Conservation (phyloP, 2,797 vertebrate species). For the Notolepis coatsorum region DNA sequence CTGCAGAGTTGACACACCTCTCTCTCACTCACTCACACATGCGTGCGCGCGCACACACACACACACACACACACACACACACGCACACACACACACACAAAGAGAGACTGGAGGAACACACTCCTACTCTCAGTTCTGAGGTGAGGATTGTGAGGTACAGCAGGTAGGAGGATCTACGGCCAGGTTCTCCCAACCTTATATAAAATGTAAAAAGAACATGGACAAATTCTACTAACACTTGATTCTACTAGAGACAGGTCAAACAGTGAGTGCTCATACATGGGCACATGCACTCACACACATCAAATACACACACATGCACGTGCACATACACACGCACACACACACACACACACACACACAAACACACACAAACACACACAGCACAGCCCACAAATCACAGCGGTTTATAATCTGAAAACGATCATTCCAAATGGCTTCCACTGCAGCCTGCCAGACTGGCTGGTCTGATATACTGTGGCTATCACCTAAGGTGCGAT, state of each 20-base stretch:
- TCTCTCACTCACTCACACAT: slow-evolving; percentile 61
- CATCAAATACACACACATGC: background rate
- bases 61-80: slow-evolving; percentile 12
- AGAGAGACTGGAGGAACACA: slow-evolving; percentile 55
- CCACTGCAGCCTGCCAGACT: slow-evolving; percentile 41
- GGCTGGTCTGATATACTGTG: slow-evolving; percentile 45
- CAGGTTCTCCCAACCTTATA: slow-evolving; percentile 18
- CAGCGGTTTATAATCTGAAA: slow-evolving; percentile 55
- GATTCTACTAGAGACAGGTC: slow-evolving; percentile 32
- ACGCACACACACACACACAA: slow-evolving; percentile 17
- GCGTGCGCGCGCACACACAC: background rate
- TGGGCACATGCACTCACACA: slow-evolving; percentile 48
- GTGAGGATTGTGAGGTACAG: background rate
- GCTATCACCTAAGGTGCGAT: slow-evolving; percentile 58
- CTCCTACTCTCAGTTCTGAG: slow-evolving; percentile 57
- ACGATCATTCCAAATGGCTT: slow-evolving; percentile 69
- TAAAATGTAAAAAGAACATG: slow-evolving; percentile 45
- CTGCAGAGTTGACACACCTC: slow-evolving; percentile 63
- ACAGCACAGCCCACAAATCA: slow-evolving; percentile 48
- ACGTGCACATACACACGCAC: background rate
- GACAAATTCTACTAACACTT: slow-evolving; percentile 25
- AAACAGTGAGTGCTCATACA: slow-evolving; percentile 68
- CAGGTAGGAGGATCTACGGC: background rate
- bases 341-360: slow-evolving; percentile 16
- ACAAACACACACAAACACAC: slow-evolving; percentile 28